Evolutionary conservation across 2,797 vertebrate genomes (phyloP).

Genomic region (Percopsis omiscomaycus): DNA sequence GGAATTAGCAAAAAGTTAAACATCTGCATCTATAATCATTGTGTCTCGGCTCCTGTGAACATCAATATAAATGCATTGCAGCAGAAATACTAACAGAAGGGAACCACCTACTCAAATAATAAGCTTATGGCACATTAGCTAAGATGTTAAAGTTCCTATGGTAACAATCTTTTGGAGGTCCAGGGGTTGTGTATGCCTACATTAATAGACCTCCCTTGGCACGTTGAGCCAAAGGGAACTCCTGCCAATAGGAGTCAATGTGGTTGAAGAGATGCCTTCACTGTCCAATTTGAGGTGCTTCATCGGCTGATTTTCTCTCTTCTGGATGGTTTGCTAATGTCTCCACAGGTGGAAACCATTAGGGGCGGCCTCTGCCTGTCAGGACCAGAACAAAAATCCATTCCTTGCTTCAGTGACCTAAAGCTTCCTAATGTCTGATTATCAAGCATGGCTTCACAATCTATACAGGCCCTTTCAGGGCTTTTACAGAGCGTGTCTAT

Average conservation of each 20-base stretch:
- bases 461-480: constrained; percentile 44
- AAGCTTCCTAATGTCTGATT: constrained; percentile 66
- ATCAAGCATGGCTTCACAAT: constrained; percentile 66
- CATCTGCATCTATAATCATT: too few relatives aligned
- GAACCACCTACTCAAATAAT: too few relatives aligned
- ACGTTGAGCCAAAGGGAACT: neutral
- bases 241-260: neutral
- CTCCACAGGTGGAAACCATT: constrained; percentile 66
- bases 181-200: neutral
- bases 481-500: constrained; percentile 46
- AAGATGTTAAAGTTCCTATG: too few relatives aligned
- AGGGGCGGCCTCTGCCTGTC: constrained; percentile 42
- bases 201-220: constrained; percentile 3
- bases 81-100: too few relatives aligned
- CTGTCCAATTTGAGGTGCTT: constrained; percentile 13
- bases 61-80: too few relatives aligned
- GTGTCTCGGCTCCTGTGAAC: too few relatives aligned
- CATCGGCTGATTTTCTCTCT: constrained; percentile 37
- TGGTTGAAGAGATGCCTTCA: constrained; percentile 23
- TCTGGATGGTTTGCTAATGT: constrained; percentile 60
- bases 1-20: neutral
- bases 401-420: constrained; percentile 67
- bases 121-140: too few relatives aligned
- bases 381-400: constrained; percentile 61
- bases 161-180: neutral